A percentile compares a stretch with the other conserved stretches of the same genome.
These are phyloP conservation scores for Sebastes oblongus DNA, from an alignment of 2,797 vertebrate species.

Conservation along the genomic window DNA sequence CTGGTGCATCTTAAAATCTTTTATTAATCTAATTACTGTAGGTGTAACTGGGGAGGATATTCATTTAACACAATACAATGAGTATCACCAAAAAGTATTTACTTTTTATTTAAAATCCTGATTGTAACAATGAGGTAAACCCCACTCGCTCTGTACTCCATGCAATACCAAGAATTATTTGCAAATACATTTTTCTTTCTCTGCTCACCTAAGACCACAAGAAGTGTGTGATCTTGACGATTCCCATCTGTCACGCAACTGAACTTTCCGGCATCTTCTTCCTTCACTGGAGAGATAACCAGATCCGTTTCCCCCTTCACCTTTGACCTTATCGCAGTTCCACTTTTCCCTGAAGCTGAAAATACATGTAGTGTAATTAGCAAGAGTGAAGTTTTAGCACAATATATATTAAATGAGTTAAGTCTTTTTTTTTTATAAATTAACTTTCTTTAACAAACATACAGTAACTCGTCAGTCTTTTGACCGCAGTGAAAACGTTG, in stretches of 20 bases:
- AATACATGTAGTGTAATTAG: not conserved
- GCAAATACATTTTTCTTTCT: not conserved
- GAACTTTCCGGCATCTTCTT: conserved; percentile 44
- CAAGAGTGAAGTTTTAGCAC: not conserved
- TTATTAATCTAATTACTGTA: not conserved
- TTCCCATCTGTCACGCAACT: accelerated
- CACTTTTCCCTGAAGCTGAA: accelerated
- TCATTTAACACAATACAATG: not conserved
- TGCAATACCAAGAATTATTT: not conserved
- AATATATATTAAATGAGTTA: too few species aligned
- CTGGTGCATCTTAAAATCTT: not conserved
- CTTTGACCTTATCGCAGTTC: accelerated
- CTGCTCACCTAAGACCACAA: conserved; percentile 55
- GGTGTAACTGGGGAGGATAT: not conserved
- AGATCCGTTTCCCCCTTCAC: accelerated
- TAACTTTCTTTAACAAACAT: too few species aligned
- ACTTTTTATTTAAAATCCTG: not conserved
- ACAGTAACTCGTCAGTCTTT: too few species aligned
- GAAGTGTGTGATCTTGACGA: accelerated
- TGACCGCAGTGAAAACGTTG: too few species aligned
- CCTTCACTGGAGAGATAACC: accelerated
- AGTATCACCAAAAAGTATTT: not conserved
- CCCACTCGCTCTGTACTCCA: not conserved
- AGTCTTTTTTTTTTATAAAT: too few species aligned
- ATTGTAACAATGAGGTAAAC: not conserved